These are phyloP conservation scores for Neosilurus mollespiculum DNA, from an alignment of 2,797 vertebrate species.

Conservation along the genomic window DNA sequence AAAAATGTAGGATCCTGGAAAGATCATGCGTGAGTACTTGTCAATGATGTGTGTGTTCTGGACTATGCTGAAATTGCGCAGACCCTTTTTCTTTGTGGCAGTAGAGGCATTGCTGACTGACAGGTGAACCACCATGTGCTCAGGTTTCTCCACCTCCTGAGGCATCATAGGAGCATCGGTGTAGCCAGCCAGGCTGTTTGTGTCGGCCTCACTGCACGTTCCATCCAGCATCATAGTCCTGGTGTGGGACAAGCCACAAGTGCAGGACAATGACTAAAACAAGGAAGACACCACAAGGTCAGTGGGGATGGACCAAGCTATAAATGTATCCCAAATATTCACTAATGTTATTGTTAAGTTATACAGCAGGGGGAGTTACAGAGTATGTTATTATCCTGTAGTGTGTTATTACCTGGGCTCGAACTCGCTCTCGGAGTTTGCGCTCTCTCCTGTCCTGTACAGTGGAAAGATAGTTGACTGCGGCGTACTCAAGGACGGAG, in stretches of 20 bases:
- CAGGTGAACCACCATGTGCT: conserved; percentile 87
- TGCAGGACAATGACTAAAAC: conserved; percentile 77
- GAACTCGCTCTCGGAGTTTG: conserved; percentile 75
- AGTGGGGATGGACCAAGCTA: background rate
- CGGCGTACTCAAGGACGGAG: conserved; percentile 79
- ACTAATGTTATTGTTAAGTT: background rate
- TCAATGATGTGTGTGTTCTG: conserved; percentile 93
- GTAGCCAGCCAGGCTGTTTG: conserved; percentile 90
- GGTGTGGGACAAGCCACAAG: conserved; percentile 84
- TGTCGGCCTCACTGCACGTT: conserved; percentile 89
- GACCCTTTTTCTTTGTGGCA: conserved; percentile 80
- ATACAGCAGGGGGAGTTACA: background rate
- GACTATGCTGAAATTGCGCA: conserved; percentile 81
- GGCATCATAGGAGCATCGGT: conserved; percentile 80
- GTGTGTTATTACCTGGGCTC: conserved; percentile 65
- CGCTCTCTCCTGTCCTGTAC: conserved; percentile 83
- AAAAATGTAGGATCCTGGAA: conserved; percentile 94
- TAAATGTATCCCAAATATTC: background rate
- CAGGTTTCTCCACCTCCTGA: conserved; percentile 81
- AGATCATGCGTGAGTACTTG: conserved; percentile 93
- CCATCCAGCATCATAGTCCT: conserved; percentile 90
- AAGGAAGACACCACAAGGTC: background rate
- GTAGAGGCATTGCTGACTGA: conserved; percentile 83
- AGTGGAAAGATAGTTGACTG: conserved; percentile 85
- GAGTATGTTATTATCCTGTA: background rate